These are phyloP conservation scores for Heliconius sara DNA, from an alignment of 2,888 invertebrate genomes.

Conservation along the genomic window DNA sequence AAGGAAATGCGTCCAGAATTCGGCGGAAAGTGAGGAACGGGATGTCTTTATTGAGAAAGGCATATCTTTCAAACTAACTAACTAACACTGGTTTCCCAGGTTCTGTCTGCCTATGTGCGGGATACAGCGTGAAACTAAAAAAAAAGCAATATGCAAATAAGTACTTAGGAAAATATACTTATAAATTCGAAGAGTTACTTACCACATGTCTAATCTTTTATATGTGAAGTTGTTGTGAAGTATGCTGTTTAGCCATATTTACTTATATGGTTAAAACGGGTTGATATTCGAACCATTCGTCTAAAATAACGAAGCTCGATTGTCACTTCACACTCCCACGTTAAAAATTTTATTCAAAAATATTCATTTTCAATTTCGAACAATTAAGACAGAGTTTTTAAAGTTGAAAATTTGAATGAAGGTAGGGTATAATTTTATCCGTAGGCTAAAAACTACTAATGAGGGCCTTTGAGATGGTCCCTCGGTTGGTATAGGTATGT, in stretches of 20 bases:
- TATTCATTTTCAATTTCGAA: slow-evolving; percentile 24
- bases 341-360: slow-evolving; percentile 1
- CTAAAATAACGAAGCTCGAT: slow-evolving; percentile 29
- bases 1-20: too few species aligned
- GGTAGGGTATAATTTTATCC: slow-evolving; percentile 24
- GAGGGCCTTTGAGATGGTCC: slow-evolving; percentile 27
- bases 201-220: slow-evolving; percentile 49
- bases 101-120: too few species aligned
- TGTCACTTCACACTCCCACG: slow-evolving; percentile 6
- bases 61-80: too few species aligned
- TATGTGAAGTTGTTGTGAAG: slow-evolving; percentile 22
- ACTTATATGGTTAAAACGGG: slow-evolving; percentile 13
- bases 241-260: slow-evolving; percentile 26
- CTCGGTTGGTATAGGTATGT: slow-evolving; percentile 2
- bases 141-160: neutral
- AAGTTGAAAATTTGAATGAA: slow-evolving; percentile 6
- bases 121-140: too few species aligned
- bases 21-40: too few species aligned
- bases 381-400: slow-evolving; percentile 12
- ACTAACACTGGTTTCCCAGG: too few species aligned
- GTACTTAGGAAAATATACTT: neutral
- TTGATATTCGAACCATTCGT: slow-evolving; percentile 18
- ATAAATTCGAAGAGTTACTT: slow-evolving; percentile 56
- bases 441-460: slow-evolving; percentile 35
- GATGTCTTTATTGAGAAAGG: too few species aligned